These are phyloP conservation scores for Scrobipalpa atriplicella DNA, from an alignment of 2,888 invertebrate species.

Conservation along the genomic window DNA sequence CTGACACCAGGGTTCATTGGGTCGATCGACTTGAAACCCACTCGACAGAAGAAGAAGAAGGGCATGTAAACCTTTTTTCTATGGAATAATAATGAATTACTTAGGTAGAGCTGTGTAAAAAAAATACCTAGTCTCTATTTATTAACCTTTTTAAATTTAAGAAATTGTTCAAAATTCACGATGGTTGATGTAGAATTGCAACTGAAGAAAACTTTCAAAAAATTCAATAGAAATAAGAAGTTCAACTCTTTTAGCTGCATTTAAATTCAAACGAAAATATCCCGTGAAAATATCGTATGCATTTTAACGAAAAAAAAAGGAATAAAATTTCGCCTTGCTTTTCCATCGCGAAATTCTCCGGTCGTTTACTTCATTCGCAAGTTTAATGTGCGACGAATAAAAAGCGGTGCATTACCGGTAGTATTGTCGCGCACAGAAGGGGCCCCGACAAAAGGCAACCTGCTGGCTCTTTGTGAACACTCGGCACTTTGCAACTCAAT, in stretches of 20 bases:
- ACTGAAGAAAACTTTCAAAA: too few relatives aligned
- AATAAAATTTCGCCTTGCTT: not conserved
- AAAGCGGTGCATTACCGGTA: constrained; percentile 72
- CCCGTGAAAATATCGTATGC: constrained; percentile 4
- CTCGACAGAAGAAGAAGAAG: too few relatives aligned
- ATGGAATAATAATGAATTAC: too few relatives aligned
- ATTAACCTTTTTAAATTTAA: too few relatives aligned
- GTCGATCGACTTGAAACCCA: too few relatives aligned
- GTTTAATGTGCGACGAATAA: constrained; percentile 63
- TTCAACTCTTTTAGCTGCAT: not conserved
- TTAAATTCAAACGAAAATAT: not conserved
- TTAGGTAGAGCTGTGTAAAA: too few relatives aligned
- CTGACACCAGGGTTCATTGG: too few relatives aligned
- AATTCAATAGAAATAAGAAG: too few relatives aligned
- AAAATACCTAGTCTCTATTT: too few relatives aligned
- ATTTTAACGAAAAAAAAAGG: not conserved
- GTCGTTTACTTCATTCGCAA: constrained; percentile 57
- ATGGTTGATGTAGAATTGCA: too few relatives aligned
- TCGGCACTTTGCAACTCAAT: constrained; percentile 80
- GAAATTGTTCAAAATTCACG: too few relatives aligned
- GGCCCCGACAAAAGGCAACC: constrained; percentile 71
- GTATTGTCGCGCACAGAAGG: constrained; percentile 67
- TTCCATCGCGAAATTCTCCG: constrained; percentile 30
- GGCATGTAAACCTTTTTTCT: too few relatives aligned
- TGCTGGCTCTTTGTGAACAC: constrained; percentile 75